A percentile compares a stretch with the other conserved stretches of the same genome.
Conservation (phyloP, 2,888 invertebrate species). For the Chaetoderma sp. region DNA sequence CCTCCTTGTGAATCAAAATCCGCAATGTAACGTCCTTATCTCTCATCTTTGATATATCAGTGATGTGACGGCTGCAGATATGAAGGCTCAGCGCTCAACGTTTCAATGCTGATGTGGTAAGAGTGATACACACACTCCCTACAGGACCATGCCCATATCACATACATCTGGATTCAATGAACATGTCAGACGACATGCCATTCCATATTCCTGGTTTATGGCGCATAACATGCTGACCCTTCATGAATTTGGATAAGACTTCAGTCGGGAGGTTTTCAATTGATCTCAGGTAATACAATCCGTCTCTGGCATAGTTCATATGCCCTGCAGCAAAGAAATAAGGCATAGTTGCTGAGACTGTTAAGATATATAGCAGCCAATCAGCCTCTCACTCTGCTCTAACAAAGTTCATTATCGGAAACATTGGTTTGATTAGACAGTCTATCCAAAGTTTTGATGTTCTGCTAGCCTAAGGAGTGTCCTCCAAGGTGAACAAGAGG, state of each 20-base stretch:
- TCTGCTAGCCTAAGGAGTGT: conserved; percentile 1
- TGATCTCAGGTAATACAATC: no score
- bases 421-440: conserved; percentile 33
- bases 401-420: conserved; percentile 37
- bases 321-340: conserved; percentile 45
- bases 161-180: conserved; percentile 47
- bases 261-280: no score
- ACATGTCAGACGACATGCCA: conserved; percentile 45
- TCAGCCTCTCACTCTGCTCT: conserved; percentile 39
- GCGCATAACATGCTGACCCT: conserved; percentile 41
- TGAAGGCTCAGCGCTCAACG: conserved; percentile 41
- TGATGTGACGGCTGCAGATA: conserved; percentile 20
- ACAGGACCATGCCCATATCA: conserved; percentile 42
- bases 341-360: conserved; percentile 35
- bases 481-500: conserved; percentile 5
- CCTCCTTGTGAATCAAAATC: conserved; percentile 32
- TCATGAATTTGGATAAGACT: conserved; percentile 26
- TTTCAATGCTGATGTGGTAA: conserved; percentile 35
- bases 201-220: conserved; percentile 41
- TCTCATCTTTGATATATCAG: conserved; percentile 12
- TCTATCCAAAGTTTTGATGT: conserved; percentile 34
- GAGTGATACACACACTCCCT: conserved; percentile 42
- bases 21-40: no score
- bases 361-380: conserved; percentile 35
- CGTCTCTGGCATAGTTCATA: conserved; percentile 35